Evolutionary conservation across 2,797 vertebrate genomes (phyloP).

Genomic region (Sebastes kiyomatsui): DNA sequence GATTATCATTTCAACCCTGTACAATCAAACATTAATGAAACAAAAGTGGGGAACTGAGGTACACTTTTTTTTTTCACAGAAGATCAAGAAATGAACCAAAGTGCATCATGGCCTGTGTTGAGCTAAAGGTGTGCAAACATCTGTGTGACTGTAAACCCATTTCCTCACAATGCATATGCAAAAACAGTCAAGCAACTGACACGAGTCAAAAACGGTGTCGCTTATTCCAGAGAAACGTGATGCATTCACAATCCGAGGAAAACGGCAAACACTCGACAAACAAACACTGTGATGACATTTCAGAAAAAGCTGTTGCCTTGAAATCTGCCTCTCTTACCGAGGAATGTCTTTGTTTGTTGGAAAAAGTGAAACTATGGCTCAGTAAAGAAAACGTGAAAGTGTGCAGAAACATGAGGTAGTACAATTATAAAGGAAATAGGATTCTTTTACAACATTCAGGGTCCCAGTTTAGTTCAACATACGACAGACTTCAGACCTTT

Average conservation of each 20-base stretch:
- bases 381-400: constrained; percentile 22
- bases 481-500: not conserved
- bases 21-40: not conserved
- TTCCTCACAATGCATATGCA: not conserved
- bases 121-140: constrained; percentile 23
- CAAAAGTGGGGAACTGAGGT: constrained; percentile 14
- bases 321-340: not conserved
- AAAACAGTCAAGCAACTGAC: not conserved
- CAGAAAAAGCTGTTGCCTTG: not conserved
- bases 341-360: constrained; percentile 38
- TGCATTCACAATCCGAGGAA: not conserved
- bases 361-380: constrained; percentile 3
- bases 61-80: constrained; percentile 4
- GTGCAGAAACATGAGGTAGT: constrained; percentile 60
- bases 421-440: not conserved
- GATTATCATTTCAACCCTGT: not conserved
- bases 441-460: not conserved
- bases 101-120: not conserved
- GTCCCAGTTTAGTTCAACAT: constrained; percentile 12
- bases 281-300: not conserved
- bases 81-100: not conserved
- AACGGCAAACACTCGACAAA: not conserved
- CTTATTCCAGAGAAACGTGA: not conserved
- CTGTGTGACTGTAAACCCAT: constrained; percentile 11
- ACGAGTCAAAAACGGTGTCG: not conserved